phyloP scores from a whole-genome alignment of 2,888 invertebrate genomes.

The Tetranychus truncatus region DNA sequence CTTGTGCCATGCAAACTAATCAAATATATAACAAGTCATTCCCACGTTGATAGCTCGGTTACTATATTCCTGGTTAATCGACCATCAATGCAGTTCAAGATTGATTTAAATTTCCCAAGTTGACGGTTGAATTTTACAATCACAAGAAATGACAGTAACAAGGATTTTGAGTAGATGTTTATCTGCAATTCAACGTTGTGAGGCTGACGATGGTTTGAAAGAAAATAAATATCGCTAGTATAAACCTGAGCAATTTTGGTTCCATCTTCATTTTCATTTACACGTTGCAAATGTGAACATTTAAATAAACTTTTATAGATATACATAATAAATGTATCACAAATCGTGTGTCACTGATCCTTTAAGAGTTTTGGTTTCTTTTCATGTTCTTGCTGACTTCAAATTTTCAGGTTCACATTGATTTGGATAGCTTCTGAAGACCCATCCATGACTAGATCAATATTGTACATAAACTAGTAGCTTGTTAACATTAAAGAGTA shows the following conservation, averaged over 20 bases:
- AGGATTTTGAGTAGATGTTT: background rate
- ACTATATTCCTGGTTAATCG: too few species aligned
- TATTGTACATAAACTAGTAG: constrained; percentile 2
- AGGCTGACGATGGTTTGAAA: background rate
- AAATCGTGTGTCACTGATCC: background rate
- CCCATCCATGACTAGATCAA: background rate
- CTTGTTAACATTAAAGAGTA: constrained; percentile 1
- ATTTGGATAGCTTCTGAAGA: constrained; percentile 1
- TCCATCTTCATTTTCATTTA: background rate
- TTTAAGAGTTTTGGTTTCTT: background rate
- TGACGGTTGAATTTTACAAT: background rate
- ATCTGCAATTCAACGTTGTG: background rate
- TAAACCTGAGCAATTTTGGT: background rate
- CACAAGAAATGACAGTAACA: background rate
- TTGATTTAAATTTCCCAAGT: too few species aligned
- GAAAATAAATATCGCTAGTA: background rate
- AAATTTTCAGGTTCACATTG: background rate
- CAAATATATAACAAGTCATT: too few species aligned
- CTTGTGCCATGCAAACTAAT: too few species aligned
- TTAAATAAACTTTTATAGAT: background rate
- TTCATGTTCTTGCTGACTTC: background rate
- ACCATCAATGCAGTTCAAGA: too few species aligned
- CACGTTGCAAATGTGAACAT: background rate
- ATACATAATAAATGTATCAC: background rate
- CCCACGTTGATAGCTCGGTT: too few species aligned